These are phyloP conservation scores for Bombus confusus DNA, from an alignment of 1,140 invertebrate genomes.

Conservation along the genomic window DNA sequence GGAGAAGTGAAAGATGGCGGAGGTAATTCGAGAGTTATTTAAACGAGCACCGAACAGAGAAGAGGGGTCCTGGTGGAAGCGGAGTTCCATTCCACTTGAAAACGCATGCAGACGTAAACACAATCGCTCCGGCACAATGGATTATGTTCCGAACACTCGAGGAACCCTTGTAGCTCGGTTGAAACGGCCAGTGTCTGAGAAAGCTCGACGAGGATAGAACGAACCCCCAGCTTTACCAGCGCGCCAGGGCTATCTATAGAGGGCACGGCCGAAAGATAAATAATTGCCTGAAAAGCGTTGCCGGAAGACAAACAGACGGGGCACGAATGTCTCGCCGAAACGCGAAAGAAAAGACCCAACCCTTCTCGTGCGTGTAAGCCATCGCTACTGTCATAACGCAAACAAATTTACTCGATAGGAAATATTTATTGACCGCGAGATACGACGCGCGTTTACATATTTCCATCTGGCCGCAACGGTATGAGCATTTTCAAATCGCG, in stretches of 20 bases:
- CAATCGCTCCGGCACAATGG: slow-evolving; percentile 71
- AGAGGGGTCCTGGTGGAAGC: not conserved
- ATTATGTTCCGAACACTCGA: slow-evolving; percentile 63
- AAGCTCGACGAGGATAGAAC: slow-evolving; percentile 14
- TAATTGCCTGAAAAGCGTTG: slow-evolving; percentile 40
- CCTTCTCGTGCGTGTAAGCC: not conserved
- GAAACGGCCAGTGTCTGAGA: slow-evolving; percentile 47
- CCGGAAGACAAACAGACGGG: slow-evolving; percentile 31
- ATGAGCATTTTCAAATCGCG: not conserved
- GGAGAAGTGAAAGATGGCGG: slow-evolving; percentile 15
- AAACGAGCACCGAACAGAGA: slow-evolving; percentile 56
- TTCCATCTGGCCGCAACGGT: not conserved
- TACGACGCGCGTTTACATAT: not conserved
- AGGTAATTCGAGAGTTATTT: slow-evolving; percentile 77
- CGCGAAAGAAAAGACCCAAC: slow-evolving; percentile 8
- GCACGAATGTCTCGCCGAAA: slow-evolving; percentile 12
- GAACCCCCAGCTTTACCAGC: not conserved
- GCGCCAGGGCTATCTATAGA: slow-evolving; percentile 21
- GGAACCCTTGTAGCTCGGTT: slow-evolving; percentile 55
- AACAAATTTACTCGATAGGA: slow-evolving; percentile 31
- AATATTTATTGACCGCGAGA: slow-evolving; percentile 27
- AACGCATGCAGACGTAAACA: slow-evolving; percentile 69
- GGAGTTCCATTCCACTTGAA: slow-evolving; percentile 57
- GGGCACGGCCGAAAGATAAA: slow-evolving; percentile 44
- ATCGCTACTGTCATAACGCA: not conserved